Evolutionary conservation across 2,888 invertebrate genomes (phyloP), one percentile per base, ranked within the genome.

Genomic region (Stenotaenia linearis): DNA sequence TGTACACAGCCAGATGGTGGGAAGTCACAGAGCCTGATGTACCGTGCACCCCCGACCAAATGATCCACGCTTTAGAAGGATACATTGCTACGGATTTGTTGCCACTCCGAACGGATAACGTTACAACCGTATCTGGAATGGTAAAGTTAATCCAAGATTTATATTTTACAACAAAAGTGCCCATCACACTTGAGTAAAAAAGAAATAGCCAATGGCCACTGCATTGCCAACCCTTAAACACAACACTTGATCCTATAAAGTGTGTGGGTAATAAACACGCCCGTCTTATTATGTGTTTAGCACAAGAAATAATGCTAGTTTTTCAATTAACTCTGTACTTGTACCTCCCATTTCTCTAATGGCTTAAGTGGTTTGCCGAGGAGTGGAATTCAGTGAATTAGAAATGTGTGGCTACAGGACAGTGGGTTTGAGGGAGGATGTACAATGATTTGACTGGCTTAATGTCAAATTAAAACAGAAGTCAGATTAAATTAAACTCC

Each of bases 11-110:
- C 21, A 80, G 80, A 81, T 85, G 83, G 83, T 84, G 84, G 83
- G 61, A 79, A 32, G 37, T 81, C 56, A 78, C 79, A 18, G 82
- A 75, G 78, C 83, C 40, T 15, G 75, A 83, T 25, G 79, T 83
- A 15, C 81, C 83, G 9, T 96, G 95, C 85, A 89, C 91, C 0
- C 88, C 90, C 23, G 89, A 90, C 9, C 92, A 96, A 84, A 89
- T 97, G 18, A 89, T 91, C 78, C 88, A 90, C 0, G 95, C 96
- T 0, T 88, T 97, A 80, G 93, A 96, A 84, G 94, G 96, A 75
- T 92, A 95, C 81, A 93, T 98, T 82, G 88, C 96, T 79, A 94
- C 95, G 37, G 96, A 97, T 86, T 88, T 96, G 80, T 88, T 96
- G 80, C 96, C 96, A 0, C 87, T 97, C 35, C 93, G 94, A 32